Base-by-base conservation (phyloP, 2,888 invertebrate genomes). In the Argyresthia albistria region DNA sequence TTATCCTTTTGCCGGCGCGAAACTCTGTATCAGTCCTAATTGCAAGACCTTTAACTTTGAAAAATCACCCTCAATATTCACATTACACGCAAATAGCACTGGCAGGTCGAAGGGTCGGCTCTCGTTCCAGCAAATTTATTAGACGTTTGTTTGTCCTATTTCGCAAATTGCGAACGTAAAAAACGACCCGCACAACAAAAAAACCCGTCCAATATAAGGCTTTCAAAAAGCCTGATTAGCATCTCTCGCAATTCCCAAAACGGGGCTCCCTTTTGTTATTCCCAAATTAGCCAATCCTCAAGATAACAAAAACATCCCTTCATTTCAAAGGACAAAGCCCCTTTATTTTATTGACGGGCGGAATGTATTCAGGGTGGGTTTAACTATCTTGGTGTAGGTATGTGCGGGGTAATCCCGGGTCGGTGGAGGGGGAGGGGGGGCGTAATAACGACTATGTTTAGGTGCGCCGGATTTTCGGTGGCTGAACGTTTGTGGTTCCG, bases 261-360 rank as follows among this genome's bases (percentile, higher is more conserved):
- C 76, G 77, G 75, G 65, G 47, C 42, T 47, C 74, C 79, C 81
- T 80, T 83, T 87, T 87, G 87, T 86, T 86, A 80, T 84, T 86
- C 83, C 82, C 87, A 87, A 87, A 87, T 87, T 87, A 87, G 82
- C 75, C 87, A 81, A 83, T 87, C 81, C 87, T 86, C 87, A 87
- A 87, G 87, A 87, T 87, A 87, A 86, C 86, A 87, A 84, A 83
- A 84, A 83, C 80, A 82, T 69, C 80, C 86, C 81, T 82, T 83
- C 78, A 70, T 73, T 66, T 64, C 63, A 70, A 76, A 73, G 80
- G 77, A 83, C 82, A 84, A 83, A 77, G 77, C 36, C 76, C 76
- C 73, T 79, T 42, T 36, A 51, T 57, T 72, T 80, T 83, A 86
- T 84, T 83, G 83, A 83, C 79, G 83, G 69, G 64, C 66, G 62